Conservation (phyloP, 2,797 vertebrate species). For the Chaenodraco wilsoni region DNA sequence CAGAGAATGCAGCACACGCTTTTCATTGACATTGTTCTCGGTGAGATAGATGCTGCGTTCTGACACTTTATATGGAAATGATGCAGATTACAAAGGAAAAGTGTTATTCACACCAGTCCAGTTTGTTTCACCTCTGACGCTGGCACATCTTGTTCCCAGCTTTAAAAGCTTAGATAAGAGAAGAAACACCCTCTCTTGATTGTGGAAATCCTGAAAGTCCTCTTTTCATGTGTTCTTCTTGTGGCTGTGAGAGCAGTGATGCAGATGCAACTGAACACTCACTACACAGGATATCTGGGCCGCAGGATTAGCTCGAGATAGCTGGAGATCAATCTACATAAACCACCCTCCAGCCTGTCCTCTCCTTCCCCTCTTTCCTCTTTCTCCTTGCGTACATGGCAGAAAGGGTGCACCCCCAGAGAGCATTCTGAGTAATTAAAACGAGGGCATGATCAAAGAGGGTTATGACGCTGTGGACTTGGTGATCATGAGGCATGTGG, state of each 20-base stretch:
- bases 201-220: constrained; percentile 64
- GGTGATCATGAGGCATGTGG: constrained; percentile 61
- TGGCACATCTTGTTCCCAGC: constrained; percentile 4
- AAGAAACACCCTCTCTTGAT: constrained; percentile 31
- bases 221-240: constrained; percentile 51
- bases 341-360: constrained; percentile 63
- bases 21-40: background rate
- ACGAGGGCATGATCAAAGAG: constrained; percentile 64
- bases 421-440: constrained; percentile 76
- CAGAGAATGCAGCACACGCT: background rate
- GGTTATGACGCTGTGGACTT: constrained; percentile 61
- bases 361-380: constrained; percentile 57
- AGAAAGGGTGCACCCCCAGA: constrained; percentile 63
- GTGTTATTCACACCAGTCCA: background rate
- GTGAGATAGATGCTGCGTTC: background rate
- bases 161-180: constrained; percentile 20
- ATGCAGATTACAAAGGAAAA: constrained; percentile 9
- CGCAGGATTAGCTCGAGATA: constrained; percentile 77
- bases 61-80: constrained; percentile 19
- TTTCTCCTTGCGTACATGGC: constrained; percentile 45
- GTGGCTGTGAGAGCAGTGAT: constrained; percentile 60
- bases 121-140: constrained; percentile 26
- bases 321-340: constrained; percentile 81
- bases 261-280: constrained; percentile 65
- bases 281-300: constrained; percentile 71